Evolutionary conservation across 2,888 invertebrate species (phyloP), one percentile per base, ranked within the genome.

Genomic region (Tetragnatha montana): DNA sequence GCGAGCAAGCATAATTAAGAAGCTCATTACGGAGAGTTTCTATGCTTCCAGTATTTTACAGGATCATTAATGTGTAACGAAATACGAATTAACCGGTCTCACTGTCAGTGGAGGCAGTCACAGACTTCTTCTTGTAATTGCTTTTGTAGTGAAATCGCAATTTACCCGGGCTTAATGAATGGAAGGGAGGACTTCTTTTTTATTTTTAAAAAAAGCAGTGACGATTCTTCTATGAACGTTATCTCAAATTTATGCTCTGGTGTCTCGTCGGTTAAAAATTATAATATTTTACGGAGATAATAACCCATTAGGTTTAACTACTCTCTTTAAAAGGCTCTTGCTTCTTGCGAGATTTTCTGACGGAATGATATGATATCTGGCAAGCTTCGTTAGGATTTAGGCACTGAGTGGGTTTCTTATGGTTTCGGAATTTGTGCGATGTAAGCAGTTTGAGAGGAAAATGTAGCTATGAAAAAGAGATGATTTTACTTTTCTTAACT

Each of bases 11-110:
- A 79, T 85, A 85, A 85, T 85, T 85, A 85, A 85, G 85, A 78
- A 78, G 69, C 85, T 85, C 85, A 85, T 85, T 85, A 85, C n/a
- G 70, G 51, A n/a, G 70, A 71, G 78, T 85, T 85, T 84, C 84
- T 76, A 76, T 84, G 84, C 84, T 69, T 84, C 22, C 51, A 71
- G 51, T 79, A 85, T 78, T 78, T 85, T 85, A 85, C 78, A 79
- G 51, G 51, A 51, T 70, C 85, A 85, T 85, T 85, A 85, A 85
- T n/a, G 71, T 85, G 85, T 71, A 79, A 85, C 78, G 70, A 70
- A 85, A 78, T 70, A 50, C 51, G 49, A 68, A 68, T 76, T 69
- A 68, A 17, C 14, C 50, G 68, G 50, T 69, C 51, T 79, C 50
- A 71, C 2, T 35, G 35, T 35, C 35, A 35, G 35, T 4, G 35